phyloP scores from a whole-genome alignment of 2,888 invertebrate species.

The Yponomeuta malinellus region DNA sequence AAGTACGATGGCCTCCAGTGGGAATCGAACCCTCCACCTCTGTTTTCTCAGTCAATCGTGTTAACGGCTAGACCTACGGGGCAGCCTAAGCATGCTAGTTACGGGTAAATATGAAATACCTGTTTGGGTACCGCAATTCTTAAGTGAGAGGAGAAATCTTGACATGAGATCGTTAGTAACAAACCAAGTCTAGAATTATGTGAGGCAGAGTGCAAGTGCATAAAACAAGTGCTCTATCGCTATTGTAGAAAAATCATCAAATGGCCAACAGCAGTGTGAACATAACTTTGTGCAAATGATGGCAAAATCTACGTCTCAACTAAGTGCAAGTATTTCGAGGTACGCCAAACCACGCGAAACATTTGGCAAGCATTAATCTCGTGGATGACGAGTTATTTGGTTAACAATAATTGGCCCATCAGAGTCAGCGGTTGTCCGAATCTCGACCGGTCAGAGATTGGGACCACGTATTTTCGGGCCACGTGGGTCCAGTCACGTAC shows the following conservation, averaged over 20 bases:
- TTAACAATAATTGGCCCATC: slow-evolving; percentile 7
- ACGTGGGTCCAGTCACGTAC: neutral
- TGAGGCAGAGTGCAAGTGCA: neutral
- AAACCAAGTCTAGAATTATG: no score
- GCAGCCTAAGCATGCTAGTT: no score
- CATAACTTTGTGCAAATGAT: neutral
- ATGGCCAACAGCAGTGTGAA: neutral
- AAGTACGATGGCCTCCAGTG: no score
- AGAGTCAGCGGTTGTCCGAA: slow-evolving; percentile 3
- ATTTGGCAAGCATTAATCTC: neutral
- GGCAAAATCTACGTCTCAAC: neutral
- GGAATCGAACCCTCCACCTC: no score
- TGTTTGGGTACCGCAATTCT: no score
- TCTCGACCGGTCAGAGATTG: neutral
- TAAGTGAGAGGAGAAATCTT: no score
- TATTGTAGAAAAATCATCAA: neutral
- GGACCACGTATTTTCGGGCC: neutral
- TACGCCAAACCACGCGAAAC: neutral
- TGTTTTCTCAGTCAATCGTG: no score
- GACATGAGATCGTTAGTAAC: no score
- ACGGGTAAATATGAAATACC: no score
- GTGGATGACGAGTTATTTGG: neutral
- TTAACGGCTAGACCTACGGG: no score
- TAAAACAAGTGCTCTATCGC: neutral
- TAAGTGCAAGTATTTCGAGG: neutral